Conservation (phyloP, 2,113 vertebrate genomes). For the Rallus limicola region DNA sequence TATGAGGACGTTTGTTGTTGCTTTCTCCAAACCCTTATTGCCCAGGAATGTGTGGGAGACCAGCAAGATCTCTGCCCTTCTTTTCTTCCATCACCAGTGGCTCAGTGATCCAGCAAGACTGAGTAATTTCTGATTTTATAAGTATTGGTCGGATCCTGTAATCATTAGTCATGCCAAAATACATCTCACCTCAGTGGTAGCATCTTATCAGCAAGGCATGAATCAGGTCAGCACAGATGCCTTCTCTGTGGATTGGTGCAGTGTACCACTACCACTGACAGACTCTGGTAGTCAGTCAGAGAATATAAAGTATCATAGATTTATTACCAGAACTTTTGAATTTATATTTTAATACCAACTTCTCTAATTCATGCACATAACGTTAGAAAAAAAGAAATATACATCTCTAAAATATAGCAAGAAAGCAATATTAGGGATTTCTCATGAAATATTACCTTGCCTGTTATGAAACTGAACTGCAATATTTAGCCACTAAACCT, state of each 20-base stretch:
- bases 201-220: not conserved
- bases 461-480: not conserved
- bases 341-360: not conserved
- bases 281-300: not conserved
- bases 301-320: not conserved
- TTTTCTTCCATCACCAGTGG: not conserved
- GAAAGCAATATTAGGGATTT: not conserved
- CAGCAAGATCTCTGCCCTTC: not conserved
- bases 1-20: fast-evolving
- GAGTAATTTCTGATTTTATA: not conserved
- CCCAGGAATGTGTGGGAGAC: not conserved
- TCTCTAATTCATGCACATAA: not conserved
- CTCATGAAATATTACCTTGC: not conserved
- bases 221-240: not conserved
- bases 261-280: not conserved
- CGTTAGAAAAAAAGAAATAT: not conserved
- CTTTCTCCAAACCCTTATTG: not conserved
- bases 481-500: not conserved
- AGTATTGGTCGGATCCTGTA: not conserved
- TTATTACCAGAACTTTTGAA: not conserved
- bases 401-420: not conserved
- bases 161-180: not conserved
- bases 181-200: not conserved
- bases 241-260: not conserved
- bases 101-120: not conserved